phyloP scores from a whole-genome alignment of 2,113 vertebrate genomes.

The Takifugu flavidus region DNA sequence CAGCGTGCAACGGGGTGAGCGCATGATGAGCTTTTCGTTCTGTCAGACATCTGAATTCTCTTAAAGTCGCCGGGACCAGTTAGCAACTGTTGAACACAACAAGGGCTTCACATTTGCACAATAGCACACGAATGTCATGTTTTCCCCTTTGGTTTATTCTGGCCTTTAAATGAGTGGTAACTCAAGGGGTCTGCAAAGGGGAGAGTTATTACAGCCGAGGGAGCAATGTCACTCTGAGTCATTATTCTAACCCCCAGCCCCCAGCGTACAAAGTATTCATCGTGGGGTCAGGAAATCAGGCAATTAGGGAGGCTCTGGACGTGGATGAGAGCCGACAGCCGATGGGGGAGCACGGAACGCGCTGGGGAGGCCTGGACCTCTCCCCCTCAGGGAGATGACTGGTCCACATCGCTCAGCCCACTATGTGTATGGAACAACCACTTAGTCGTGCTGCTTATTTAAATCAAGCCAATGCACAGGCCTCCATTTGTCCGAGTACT shows the following conservation, averaged over 20 bases:
- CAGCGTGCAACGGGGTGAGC: constrained; percentile 10
- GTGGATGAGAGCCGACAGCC: constrained; percentile 58
- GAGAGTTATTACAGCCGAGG: constrained; percentile 27
- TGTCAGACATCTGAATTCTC: constrained; percentile 10
- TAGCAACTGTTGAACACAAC: constrained; percentile 5
- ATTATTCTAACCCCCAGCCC: constrained; percentile 53
- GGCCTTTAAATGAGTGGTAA: constrained; percentile 1
- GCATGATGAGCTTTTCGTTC: constrained; percentile 12
- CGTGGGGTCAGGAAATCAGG: constrained; percentile 48
- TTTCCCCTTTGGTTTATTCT: no score
- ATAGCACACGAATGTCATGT: no score
- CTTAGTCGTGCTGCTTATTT: constrained; percentile 51
- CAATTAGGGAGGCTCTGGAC: constrained; percentile 51
- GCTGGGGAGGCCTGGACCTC: constrained; percentile 45
- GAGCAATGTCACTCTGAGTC: constrained; percentile 58
- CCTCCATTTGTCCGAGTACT: constrained; percentile 16
- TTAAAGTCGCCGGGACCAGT: constrained; percentile 7
- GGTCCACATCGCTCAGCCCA: constrained; percentile 48
- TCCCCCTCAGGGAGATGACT: constrained; percentile 48
- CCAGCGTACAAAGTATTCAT: constrained; percentile 43
- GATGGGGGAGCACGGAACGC: constrained; percentile 56
- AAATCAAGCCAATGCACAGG: constrained; percentile 38
- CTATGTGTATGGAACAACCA: constrained; percentile 32
- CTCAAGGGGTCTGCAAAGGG: constrained; percentile 24
- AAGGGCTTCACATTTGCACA: not conserved